Conservation (phyloP, 2,888 invertebrate genomes). For the Brenthis ino region DNA sequence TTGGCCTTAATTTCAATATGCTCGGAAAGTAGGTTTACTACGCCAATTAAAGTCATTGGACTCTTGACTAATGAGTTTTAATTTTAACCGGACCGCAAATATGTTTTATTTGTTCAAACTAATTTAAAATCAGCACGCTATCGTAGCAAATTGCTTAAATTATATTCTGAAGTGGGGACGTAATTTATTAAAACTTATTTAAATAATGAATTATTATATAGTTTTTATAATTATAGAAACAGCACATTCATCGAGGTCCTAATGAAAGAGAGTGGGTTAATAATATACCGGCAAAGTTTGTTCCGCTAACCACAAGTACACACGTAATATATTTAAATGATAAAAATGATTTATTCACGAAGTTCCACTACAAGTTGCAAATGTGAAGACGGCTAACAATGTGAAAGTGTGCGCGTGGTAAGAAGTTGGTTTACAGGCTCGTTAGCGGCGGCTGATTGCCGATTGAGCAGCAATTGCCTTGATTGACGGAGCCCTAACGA, state of each 20-base stretch:
- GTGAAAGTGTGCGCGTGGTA: slow-evolving; percentile 57
- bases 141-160: slow-evolving; percentile 9
- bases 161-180: not conserved
- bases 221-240: no score
- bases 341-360: slow-evolving; percentile 39
- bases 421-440: slow-evolving; percentile 75
- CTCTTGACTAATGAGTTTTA: slow-evolving; percentile 36
- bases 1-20: slow-evolving; percentile 36
- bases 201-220: no score
- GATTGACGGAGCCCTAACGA: slow-evolving; percentile 80
- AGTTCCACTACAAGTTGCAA: slow-evolving; percentile 47
- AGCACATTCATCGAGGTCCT: not conserved
- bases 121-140: slow-evolving; percentile 33
- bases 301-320: slow-evolving; percentile 11
- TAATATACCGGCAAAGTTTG: slow-evolving; percentile 20
- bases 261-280: slow-evolving; percentile 14
- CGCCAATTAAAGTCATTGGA: slow-evolving; percentile 35
- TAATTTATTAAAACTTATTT: no score
- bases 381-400: slow-evolving; percentile 53
- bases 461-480: slow-evolving; percentile 82
- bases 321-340: slow-evolving; percentile 29
- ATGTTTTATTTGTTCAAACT: slow-evolving; percentile 32
- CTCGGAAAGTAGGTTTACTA: slow-evolving; percentile 35
- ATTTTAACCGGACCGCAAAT: slow-evolving; percentile 32
- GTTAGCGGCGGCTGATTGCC: slow-evolving; percentile 80